Conservation (phyloP, 2,113 vertebrate species). For the Trichechus manatus region DNA sequence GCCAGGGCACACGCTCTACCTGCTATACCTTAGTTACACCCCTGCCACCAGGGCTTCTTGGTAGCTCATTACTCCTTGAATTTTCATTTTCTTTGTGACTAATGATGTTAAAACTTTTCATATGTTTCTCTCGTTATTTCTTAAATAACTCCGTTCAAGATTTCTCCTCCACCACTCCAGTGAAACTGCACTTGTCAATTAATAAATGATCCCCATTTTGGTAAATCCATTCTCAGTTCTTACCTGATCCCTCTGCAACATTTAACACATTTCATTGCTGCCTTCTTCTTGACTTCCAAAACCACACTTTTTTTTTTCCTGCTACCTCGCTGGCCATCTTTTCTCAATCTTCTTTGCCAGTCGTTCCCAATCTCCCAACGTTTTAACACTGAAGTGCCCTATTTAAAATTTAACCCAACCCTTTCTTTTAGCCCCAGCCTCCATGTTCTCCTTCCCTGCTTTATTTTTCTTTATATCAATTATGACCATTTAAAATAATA, state of each 20-base stretch:
- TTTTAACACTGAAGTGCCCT: neutral
- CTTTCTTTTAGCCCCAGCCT: neutral
- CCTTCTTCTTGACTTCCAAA: neutral
- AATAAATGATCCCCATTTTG: neutral
- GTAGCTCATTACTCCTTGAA: neutral
- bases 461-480: neutral
- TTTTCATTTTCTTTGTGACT: neutral
- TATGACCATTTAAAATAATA: neutral
- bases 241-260: neutral
- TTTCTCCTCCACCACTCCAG: neutral
- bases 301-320: neutral
- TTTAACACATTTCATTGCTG: neutral
- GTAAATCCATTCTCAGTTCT: constrained; percentile 18
- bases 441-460: neutral
- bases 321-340: neutral
- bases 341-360: neutral
- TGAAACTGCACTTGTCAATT: neutral
- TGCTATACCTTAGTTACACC: too few species aligned
- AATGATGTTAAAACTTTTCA: neutral
- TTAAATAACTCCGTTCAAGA: neutral
- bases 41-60: too few species aligned
- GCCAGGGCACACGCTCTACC: too few species aligned
- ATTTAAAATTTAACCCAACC: neutral
- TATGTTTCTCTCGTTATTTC: neutral
- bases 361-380: neutral